Conservation (phyloP, 2,888 invertebrate species). For the Hypolimnas misippus region DNA sequence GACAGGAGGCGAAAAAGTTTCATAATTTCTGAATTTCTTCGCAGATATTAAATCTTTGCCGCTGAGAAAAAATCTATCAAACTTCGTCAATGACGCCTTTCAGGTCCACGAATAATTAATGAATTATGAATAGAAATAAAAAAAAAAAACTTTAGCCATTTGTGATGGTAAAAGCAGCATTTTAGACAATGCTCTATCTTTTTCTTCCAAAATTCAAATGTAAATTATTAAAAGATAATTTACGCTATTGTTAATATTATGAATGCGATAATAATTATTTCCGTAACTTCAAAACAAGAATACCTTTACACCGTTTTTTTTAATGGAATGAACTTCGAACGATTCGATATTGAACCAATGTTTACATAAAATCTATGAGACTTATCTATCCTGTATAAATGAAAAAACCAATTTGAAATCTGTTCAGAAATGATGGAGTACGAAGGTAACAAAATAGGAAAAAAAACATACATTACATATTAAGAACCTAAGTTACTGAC, state of each 20-base stretch:
- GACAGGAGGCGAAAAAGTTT: constrained; percentile 25
- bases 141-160: background rate
- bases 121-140: constrained; percentile 7
- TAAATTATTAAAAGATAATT: background rate
- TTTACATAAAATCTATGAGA: no score
- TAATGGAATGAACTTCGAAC: no score
- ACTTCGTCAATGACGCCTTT: constrained; percentile 15
- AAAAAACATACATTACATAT: no score
- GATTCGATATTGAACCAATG: no score
- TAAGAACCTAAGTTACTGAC: no score
- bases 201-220: background rate
- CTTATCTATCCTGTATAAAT: no score
- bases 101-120: constrained; percentile 1
- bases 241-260: background rate
- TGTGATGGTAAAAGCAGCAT: background rate
- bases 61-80: constrained; percentile 17
- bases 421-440: no score
- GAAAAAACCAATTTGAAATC: no score
- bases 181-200: background rate
- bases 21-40: constrained; percentile 27
- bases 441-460: no score
- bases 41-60: constrained; percentile 25
- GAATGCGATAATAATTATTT: no score
- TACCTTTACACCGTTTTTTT: no score
- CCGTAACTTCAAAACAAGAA: no score